A percentile compares a stretch with the other conserved stretches of the same genome.
phyloP scores from a whole-genome alignment of 2,888 invertebrate species.

The Melikaiella ostensackeni region DNA sequence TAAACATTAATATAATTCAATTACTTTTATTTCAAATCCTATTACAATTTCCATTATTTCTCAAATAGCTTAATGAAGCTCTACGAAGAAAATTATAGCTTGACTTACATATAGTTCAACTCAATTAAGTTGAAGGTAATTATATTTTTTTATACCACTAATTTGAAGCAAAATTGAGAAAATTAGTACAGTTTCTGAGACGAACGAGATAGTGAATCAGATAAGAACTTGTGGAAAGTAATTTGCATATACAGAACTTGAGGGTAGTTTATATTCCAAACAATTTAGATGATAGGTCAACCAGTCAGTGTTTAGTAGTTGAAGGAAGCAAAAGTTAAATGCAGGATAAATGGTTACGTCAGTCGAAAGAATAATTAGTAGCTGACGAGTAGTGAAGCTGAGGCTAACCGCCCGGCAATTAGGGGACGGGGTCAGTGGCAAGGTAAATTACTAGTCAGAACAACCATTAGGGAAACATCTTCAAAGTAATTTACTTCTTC shows the following conservation, averaged over 20 bases:
- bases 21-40: too few relatives aligned
- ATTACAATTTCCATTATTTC: too few relatives aligned
- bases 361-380: constrained; percentile 70
- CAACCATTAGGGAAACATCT: constrained; percentile 65
- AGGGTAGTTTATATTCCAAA: constrained; percentile 27
- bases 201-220: background rate
- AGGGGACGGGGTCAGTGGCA: constrained; percentile 64
- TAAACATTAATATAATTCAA: too few relatives aligned
- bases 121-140: too few relatives aligned
- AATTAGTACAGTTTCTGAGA: background rate
- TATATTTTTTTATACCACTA: too few relatives aligned
- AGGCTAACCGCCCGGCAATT: constrained; percentile 65
- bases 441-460: constrained; percentile 70
- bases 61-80: too few relatives aligned
- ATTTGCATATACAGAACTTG: background rate
- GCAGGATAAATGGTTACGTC: constrained; percentile 58
- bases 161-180: background rate
- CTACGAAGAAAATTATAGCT: too few relatives aligned
- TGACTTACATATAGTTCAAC: too few relatives aligned
- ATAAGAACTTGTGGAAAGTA: background rate
- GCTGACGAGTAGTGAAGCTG: constrained; percentile 61
- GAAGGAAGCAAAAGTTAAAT: constrained; percentile 51
- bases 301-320: constrained; percentile 44
- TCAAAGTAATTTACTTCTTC: background rate
- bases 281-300: constrained; percentile 47